Base-by-base conservation (phyloP, 1,140 invertebrate genomes). In the Colletes latitarsis region DNA sequence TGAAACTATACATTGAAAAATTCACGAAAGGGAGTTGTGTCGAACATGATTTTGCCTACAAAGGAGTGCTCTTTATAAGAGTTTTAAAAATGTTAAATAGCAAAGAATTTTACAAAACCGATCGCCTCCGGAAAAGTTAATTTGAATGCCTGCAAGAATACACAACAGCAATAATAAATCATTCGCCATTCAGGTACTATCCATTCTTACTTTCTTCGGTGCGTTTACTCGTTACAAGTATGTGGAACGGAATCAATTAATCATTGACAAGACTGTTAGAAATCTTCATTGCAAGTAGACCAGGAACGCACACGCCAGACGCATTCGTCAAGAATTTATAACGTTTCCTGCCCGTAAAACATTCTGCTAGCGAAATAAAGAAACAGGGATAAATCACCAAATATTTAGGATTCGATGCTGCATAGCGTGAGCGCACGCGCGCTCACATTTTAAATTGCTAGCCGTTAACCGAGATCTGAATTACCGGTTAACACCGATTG, bases 401-500 rank as follows among this genome's bases (percentile, higher is more conserved):
- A 82, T 81, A 84, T 84, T 67, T 82, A 39, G 49, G 66, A 84
- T 82, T 52, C 72, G 55, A 73, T 58, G 68, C 64, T 10, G 58
- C 55, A 64, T 78, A 57, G 79, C 81, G 82, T 70, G 80, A 64
- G 57, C 21, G 63, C 53, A 58, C 69, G 75, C 63, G 63, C 71
- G 72, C 77, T 66, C 62, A 63, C 63, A 79, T 39, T 85, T 68
- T 68, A 74, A 88, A 86, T 88, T 86, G 83, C 57, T 63, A 67
- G 84, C 76, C 71, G 86, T 88, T 88, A 86, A 60, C 70, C 83
- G 79, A 74, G 84, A 84, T 88, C 87, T 86, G 77, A 88, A 89
- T 89, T 88, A 82, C 81, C 81, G 86, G 84, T 89, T 85, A 88
- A 89, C 88, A 83, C 81, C 82, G 86, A 82, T 82, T 83, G 85